Base-by-base conservation (phyloP, 2,113 vertebrate species). In the Cinclus mexicanus region DNA sequence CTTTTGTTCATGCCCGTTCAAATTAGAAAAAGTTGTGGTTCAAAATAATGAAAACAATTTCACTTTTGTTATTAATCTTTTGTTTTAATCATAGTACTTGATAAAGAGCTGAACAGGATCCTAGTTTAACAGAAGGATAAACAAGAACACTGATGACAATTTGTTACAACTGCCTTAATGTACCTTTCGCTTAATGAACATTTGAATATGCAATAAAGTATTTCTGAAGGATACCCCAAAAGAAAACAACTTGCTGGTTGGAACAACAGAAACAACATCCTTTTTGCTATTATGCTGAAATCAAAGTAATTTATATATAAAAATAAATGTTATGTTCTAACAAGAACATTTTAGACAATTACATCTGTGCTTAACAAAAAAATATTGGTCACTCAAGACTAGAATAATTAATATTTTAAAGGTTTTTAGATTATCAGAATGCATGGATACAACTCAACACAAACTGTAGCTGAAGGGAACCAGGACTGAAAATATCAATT, bases 161-260 rank as follows among this genome's bases (percentile, higher is more conserved):
- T 96, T 94, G 96, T 91, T 95, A 83, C 82, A 95, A 97, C 95
- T 97, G 96, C 93, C 95, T 97, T 97, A 96, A 97, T 95, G 97
- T 83, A 94, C 89, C 85, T 95, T 97, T 97, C 80, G 89, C 83
- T 96, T 97, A 96, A 96, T 95, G 97, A 97, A 97, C 92, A 95
- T 96, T 56, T 93, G 95, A 95, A 96, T 98, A 98, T 93, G 97
- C 94, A 93, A 80, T 93, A 82, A 92, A 94, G 83, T 76, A 85
- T 95, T 97, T 94, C 92, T 94, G 97, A 97, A 98, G 95, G 96
- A 98, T 90, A 97, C 82, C 93, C 96, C 96, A 97, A 97, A 98
- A 98, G 95, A 98, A 98, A 98, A 98, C 98, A 99, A 99, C 98
- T 99, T 99, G 98, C 98, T 99, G 99, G 98, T 98, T 98, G 98